phyloP scores from a whole-genome alignment of 2,888 invertebrate genomes.

The Pristionchus japonicus region DNA sequence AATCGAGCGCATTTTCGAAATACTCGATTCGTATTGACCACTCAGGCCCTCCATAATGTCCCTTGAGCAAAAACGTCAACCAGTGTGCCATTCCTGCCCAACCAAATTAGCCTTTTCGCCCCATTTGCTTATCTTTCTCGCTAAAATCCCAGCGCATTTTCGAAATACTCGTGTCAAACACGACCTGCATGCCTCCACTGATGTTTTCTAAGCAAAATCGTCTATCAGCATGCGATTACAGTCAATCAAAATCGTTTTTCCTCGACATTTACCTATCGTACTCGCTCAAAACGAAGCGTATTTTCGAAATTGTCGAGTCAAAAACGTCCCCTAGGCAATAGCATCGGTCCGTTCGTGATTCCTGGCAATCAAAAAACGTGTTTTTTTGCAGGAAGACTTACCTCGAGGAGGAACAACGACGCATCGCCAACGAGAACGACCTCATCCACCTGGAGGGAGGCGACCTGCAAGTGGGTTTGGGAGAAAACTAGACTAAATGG shows the following conservation, averaged over 20 bases:
- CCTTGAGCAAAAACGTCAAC: no score
- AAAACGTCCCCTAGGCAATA: no score
- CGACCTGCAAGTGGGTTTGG: slow-evolving; percentile 8
- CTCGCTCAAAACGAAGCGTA: no score
- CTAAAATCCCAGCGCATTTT: no score
- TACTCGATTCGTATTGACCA: no score
- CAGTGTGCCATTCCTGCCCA: background rate
- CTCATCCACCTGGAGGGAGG: slow-evolving; percentile 28
- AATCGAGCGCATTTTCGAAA: no score
- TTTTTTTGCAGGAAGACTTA: slow-evolving; percentile 53
- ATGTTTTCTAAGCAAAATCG: background rate
- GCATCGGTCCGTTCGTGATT: background rate
- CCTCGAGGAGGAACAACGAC: slow-evolving; percentile 52
- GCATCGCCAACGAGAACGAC: slow-evolving; percentile 46
- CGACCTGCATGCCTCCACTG: background rate
- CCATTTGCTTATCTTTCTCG: background rate
- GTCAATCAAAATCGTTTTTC: background rate
- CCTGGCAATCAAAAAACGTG: no score
- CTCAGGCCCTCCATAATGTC: no score
- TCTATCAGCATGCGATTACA: background rate
- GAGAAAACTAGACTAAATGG: no score
- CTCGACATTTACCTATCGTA: no score
- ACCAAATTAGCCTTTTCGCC: background rate
- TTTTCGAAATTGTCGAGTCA: background rate
- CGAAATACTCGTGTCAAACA: no score